Percentiles rank a stretch among this genome's conserved stretches.
These are phyloP conservation scores for Troilus luridus DNA, from an alignment of 2,888 invertebrate genomes.

Conservation along the genomic window DNA sequence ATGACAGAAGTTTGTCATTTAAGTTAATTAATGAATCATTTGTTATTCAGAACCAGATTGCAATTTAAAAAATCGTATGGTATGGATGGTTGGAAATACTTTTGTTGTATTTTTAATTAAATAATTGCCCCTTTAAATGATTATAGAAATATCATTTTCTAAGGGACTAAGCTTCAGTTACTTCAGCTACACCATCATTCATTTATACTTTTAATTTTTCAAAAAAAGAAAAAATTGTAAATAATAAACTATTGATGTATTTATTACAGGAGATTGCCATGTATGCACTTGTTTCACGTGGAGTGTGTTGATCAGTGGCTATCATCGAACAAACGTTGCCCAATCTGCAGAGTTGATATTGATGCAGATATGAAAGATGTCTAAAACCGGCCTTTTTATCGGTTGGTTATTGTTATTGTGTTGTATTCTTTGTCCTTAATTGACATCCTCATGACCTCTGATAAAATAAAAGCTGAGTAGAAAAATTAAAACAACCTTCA, in stretches of 20 bases:
- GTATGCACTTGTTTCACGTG: slow-evolving; percentile 94
- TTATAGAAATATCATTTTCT: neutral
- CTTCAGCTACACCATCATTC: slow-evolving; percentile 25
- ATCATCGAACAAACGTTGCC: slow-evolving; percentile 91
- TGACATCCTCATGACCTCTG: slow-evolving; percentile 32
- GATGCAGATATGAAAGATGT: slow-evolving; percentile 80
- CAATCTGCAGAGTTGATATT: slow-evolving; percentile 93
- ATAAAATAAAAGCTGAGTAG: slow-evolving; percentile 33
- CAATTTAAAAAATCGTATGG: neutral
- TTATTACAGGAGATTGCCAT: slow-evolving; percentile 81
- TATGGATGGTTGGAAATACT: neutral
- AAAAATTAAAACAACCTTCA: slow-evolving; percentile 27
- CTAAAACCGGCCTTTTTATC: slow-evolving; percentile 51
- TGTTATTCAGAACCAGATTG: neutral
- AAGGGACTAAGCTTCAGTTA: neutral
- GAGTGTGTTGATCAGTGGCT: slow-evolving; percentile 96
- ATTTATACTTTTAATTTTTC: slow-evolving; percentile 1
- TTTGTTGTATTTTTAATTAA: neutral
- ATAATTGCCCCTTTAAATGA: neutral
- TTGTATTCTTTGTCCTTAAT: slow-evolving; percentile 24
- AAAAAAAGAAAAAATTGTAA: slow-evolving; percentile 10
- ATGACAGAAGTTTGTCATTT: neutral
- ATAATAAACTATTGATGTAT: slow-evolving; percentile 38
- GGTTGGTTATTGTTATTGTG: slow-evolving; percentile 46
- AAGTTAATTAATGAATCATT: neutral